A percentile compares a stretch with the other conserved stretches of the same genome.
These are phyloP conservation scores for Camponotus floridanus DNA, from an alignment of 1,140 invertebrate species.

Conservation along the genomic window DNA sequence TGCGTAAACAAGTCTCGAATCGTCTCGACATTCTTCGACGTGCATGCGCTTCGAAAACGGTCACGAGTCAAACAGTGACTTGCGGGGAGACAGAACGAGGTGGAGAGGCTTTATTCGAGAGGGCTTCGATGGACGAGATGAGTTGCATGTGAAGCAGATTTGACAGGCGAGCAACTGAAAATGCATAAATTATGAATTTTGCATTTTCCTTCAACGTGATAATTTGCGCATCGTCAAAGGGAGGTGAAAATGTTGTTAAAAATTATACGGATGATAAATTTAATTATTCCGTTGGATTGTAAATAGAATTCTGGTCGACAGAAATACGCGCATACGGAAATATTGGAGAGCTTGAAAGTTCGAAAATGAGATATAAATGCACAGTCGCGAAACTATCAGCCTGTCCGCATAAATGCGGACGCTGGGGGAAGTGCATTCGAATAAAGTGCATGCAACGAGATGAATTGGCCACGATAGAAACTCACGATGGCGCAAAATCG, in stretches of 20 bases:
- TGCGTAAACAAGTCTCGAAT: constrained; percentile 35
- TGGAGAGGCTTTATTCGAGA: neutral
- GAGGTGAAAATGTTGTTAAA: constrained; percentile 1
- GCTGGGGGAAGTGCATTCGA: constrained; percentile 47
- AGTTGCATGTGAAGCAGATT: constrained; percentile 6
- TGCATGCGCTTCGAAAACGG: neutral
- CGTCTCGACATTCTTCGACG: constrained; percentile 30
- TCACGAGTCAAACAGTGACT: constrained; percentile 23
- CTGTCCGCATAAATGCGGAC: constrained; percentile 47
- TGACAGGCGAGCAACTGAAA: neutral
- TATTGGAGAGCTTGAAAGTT: constrained; percentile 53
- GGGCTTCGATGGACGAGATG: neutral
- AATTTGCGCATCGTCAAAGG: neutral
- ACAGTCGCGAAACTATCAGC: constrained; percentile 31
- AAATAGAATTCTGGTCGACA: constrained; percentile 31
- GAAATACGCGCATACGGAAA: neutral
- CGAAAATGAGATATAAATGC: constrained; percentile 48
- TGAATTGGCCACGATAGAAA: constrained; percentile 61
- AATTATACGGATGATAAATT: neutral
- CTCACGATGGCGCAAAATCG: constrained; percentile 58
- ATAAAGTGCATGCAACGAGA: constrained; percentile 56
- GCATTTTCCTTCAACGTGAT: neutral
- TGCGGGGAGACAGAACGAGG: neutral
- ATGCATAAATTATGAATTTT: neutral
- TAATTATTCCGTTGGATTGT: constrained; percentile 5